Percentiles rank a stretch among this genome's conserved stretches.
phyloP scores from a whole-genome alignment of 2,888 invertebrate genomes.

The Cosmopolites sordidus region DNA sequence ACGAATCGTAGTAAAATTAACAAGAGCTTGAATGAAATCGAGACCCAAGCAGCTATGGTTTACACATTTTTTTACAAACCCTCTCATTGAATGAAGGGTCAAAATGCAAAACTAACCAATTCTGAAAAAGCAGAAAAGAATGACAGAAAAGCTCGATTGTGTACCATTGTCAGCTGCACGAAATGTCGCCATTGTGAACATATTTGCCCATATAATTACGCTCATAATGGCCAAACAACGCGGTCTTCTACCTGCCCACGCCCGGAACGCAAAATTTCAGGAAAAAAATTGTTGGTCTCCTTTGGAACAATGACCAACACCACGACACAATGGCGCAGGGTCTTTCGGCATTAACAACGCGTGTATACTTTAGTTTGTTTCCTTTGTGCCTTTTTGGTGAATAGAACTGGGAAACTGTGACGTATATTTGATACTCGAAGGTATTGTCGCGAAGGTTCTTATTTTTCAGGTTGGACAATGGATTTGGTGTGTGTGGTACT shows the following conservation, averaged over 20 bases:
- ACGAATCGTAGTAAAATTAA: not conserved
- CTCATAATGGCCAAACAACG: conserved; percentile 34
- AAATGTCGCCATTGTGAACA: conserved; percentile 29
- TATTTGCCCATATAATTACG: conserved; percentile 37
- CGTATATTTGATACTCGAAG: conserved; percentile 47
- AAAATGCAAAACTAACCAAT: not conserved
- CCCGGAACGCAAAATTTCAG: conserved; percentile 40
- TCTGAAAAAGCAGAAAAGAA: not conserved
- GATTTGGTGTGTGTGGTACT: conserved; percentile 47
- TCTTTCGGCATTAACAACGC: conserved; percentile 50
- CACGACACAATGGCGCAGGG: conserved; percentile 45
- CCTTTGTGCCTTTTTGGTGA: conserved; percentile 22
- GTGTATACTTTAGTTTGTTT: conserved; percentile 48
- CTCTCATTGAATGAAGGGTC: not conserved
- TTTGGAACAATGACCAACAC: conserved; percentile 47
- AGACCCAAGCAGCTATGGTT: not conserved
- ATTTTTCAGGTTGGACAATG: conserved; percentile 48
- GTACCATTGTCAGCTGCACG: conserved; percentile 25
- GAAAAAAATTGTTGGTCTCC: conserved; percentile 39
- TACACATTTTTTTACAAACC: not conserved
- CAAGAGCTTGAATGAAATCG: not conserved
- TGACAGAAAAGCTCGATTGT: conserved; percentile 10
- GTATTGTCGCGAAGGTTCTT: conserved; percentile 47
- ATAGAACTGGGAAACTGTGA: conserved; percentile 46
- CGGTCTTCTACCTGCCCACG: conserved; percentile 38